Conservation (phyloP, 2,888 invertebrate species). For the Pristionchus maxplancki region DNA sequence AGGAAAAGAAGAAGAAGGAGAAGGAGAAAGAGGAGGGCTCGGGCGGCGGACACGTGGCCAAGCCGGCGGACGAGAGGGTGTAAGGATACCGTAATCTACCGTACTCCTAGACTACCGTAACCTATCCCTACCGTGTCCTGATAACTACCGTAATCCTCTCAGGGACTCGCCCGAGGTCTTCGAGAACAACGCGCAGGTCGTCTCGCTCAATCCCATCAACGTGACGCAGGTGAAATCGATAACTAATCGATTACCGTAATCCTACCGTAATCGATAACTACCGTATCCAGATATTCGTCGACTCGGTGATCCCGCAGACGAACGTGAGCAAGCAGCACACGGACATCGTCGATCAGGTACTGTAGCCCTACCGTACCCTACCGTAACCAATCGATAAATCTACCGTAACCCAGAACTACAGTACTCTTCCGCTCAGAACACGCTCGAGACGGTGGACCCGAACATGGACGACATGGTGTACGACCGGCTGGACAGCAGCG, state of each 20-base stretch:
- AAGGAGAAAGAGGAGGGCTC: neutral
- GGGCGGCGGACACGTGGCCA: neutral
- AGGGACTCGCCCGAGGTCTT: conserved; percentile 37
- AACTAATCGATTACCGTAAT: neutral
- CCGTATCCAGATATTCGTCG: conserved; percentile 23
- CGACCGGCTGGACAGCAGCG: neutral
- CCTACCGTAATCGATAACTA: neutral
- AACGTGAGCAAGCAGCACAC: conserved; percentile 31
- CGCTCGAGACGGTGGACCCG: neutral
- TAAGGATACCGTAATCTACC: neutral
- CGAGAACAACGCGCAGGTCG: conserved; percentile 43
- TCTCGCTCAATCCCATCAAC: conserved; percentile 21
- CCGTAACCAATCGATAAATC: neutral
- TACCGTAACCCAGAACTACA: neutral
- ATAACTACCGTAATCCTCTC: conserved; percentile 15
- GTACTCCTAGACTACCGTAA: too few relatives aligned
- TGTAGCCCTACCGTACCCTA: neutral
- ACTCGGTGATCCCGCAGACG: conserved; percentile 36
- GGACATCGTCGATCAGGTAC: conserved; percentile 37
- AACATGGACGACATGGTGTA: conserved; percentile 30
- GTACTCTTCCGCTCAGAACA: neutral
- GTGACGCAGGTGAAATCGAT: conserved; percentile 24
- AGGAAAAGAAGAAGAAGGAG: neutral
- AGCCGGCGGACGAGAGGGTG: neutral
- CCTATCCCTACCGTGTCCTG: neutral